These are phyloP conservation scores for Alligator sinensis DNA, from an alignment of 2,113 vertebrate species.

Conservation along the genomic window DNA sequence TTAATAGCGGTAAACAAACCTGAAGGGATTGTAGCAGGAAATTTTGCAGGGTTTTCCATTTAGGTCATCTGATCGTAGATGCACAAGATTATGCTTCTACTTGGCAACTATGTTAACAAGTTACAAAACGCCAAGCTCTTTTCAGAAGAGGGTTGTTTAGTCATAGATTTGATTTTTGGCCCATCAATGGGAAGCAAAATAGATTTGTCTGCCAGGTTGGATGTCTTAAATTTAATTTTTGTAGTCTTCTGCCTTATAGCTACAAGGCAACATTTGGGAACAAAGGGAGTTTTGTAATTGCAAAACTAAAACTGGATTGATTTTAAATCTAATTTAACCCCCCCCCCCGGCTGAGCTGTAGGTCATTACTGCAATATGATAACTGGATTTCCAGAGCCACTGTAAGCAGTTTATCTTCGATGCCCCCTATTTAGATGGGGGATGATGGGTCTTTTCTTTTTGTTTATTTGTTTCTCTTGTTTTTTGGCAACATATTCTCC, in stretches of 20 bases:
- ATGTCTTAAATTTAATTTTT: neutral
- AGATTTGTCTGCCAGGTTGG: neutral
- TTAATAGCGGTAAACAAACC: neutral
- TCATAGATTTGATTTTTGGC: neutral
- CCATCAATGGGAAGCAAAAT: neutral
- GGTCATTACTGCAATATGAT: neutral
- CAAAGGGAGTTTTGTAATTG: no score
- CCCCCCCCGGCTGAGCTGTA: neutral
- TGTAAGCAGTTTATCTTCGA: neutral
- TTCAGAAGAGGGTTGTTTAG: neutral
- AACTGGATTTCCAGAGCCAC: neutral
- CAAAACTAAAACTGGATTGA: neutral
- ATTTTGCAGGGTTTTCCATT: neutral
- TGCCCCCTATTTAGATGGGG: no score
- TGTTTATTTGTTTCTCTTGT: no score
- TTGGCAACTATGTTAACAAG: no score
- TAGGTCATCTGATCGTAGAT: neutral
- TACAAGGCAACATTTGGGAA: neutral
- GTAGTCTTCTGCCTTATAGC: neutral
- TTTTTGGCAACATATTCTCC: neutral
- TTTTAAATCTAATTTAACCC: neutral
- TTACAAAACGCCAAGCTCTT: neutral
- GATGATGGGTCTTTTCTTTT: accelerated
- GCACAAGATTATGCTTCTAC: no score
- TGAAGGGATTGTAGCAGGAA: neutral